Evolutionary conservation across 2,113 vertebrate genomes (phyloP).

Genomic region (Epinephelus cyanopodus): DNA sequence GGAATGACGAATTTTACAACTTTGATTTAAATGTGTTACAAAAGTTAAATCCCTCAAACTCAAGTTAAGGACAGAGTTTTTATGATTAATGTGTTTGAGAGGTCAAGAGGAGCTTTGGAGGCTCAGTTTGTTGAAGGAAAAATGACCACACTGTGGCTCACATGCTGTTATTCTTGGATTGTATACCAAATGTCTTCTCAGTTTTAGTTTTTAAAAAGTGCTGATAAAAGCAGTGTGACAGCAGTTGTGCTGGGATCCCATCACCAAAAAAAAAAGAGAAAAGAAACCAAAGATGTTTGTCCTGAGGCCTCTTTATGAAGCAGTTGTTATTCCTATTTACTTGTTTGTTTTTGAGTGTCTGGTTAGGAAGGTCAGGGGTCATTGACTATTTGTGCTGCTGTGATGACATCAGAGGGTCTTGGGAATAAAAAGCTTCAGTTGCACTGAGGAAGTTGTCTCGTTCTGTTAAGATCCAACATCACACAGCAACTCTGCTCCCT

Average conservation of each 20-base stretch:
- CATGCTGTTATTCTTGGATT: conserved; percentile 54
- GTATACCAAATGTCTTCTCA: neutral
- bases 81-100: conserved; percentile 14
- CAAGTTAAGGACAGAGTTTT: neutral
- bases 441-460: conserved; percentile 1
- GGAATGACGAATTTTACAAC: too few species aligned
- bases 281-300: neutral
- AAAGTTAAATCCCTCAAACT: neutral
- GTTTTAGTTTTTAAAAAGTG: too few species aligned
- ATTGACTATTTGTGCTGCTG: neutral
- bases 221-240: neutral
- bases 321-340: conserved; percentile 4
- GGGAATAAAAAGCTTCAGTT: conserved; percentile 30
- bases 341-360: conserved; percentile 30
- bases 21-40: neutral
- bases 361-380: conserved; percentile 35
- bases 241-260: too few species aligned
- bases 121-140: conserved; percentile 18
- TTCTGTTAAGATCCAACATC: too few species aligned
- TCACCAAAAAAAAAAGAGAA: neutral
- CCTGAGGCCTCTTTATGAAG: neutral
- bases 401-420: neutral
- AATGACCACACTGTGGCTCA: neutral
- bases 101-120: conserved; percentile 29
- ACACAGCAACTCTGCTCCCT: too few species aligned